Evolutionary conservation across 2,888 invertebrate genomes (phyloP).

Genomic region (Tenthredo amoena): DNA sequence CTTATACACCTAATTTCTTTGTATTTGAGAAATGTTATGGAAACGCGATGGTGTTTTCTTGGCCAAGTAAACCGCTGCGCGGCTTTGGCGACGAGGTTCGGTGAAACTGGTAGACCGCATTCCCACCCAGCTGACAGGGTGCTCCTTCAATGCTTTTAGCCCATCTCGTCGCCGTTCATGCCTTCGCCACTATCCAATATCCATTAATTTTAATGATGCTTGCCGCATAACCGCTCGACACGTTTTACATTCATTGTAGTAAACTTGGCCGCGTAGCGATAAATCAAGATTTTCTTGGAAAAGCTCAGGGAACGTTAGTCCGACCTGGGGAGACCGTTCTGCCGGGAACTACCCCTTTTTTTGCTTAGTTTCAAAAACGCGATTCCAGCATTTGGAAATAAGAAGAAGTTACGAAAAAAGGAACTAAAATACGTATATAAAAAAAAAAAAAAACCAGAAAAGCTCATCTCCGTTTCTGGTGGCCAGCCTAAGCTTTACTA

Average conservation of each 20-base stretch:
- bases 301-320: neutral
- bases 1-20: neutral
- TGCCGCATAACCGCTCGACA: slow-evolving; percentile 65
- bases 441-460: neutral
- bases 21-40: neutral
- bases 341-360: neutral
- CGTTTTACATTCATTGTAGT: slow-evolving; percentile 64
- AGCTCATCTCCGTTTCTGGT: neutral
- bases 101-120: slow-evolving; percentile 36
- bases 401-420: neutral
- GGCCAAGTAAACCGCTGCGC: slow-evolving; percentile 1
- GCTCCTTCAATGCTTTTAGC: slow-evolving; percentile 40
- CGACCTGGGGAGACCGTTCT: neutral
- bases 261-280: slow-evolving; percentile 4
- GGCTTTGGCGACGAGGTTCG: slow-evolving; percentile 19
- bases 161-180: slow-evolving; percentile 50
- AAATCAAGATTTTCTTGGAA: slow-evolving; percentile 5
- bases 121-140: slow-evolving; percentile 24
- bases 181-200: slow-evolving; percentile 69
- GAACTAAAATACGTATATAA: neutral
- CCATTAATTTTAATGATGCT: slow-evolving; percentile 73
- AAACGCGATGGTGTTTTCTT: slow-evolving; percentile 11
- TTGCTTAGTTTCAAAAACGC: neutral
- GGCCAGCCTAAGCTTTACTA: neutral
- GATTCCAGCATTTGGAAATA: neutral